Conservation (phyloP, 2,797 vertebrate species). For the Rhodeus uyekii region DNA sequence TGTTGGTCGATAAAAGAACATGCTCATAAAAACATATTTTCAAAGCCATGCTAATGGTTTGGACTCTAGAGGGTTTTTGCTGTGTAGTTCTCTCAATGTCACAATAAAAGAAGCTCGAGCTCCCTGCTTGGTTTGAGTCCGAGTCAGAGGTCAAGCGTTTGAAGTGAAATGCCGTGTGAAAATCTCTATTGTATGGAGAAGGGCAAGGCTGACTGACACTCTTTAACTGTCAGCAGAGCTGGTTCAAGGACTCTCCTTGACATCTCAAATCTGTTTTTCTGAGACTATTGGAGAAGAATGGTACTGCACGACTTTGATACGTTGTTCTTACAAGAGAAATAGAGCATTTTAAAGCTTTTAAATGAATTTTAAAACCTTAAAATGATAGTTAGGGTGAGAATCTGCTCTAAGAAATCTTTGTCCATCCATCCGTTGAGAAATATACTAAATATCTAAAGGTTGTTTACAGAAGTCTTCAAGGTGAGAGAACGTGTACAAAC, state of each 20-base stretch:
- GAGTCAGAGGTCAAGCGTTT: conserved; percentile 72
- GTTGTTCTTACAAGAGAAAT: background rate
- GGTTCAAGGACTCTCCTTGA: conserved; percentile 55
- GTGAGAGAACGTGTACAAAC: background rate
- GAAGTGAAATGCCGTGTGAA: conserved; percentile 75
- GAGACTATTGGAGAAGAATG: conserved; percentile 37
- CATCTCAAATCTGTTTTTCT: conserved; percentile 49
- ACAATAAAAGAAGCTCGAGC: conserved; percentile 58
- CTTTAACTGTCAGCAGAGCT: conserved; percentile 56
- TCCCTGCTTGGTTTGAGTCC: conserved; percentile 56
- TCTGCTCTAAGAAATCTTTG: background rate
- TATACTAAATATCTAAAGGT: background rate
- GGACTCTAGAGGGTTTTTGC: conserved; percentile 50
- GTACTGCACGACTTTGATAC: background rate
- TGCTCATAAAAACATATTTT: conserved; percentile 49
- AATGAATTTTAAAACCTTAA: background rate
- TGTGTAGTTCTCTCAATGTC: conserved; percentile 53
- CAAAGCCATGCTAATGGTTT: conserved; percentile 58
- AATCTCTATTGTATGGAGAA: conserved; percentile 62
- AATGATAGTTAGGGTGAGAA: background rate
- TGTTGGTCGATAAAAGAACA: conserved; percentile 51
- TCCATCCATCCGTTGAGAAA: background rate
- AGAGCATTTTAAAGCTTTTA: background rate
- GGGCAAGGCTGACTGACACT: conserved; percentile 32
- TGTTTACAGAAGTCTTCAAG: background rate